These are phyloP conservation scores for Gastrophysa polygoni DNA, from an alignment of 2,888 invertebrate species.

Conservation along the genomic window DNA sequence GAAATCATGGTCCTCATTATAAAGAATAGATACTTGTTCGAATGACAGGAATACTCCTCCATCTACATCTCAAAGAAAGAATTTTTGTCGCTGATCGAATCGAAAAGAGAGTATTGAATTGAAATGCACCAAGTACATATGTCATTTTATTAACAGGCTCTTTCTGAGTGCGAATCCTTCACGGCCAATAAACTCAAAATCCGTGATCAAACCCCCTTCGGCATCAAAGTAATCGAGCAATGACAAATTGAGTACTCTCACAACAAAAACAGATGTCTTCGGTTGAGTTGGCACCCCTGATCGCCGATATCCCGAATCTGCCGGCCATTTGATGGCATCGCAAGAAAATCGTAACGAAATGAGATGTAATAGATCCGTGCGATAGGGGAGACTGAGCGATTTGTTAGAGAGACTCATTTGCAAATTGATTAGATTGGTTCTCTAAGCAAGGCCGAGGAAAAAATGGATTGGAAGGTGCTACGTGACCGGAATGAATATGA, in stretches of 20 bases:
- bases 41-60: too few relatives aligned
- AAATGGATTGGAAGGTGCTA: slow-evolving; percentile 36
- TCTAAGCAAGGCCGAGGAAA: slow-evolving; percentile 38
- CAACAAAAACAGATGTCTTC: slow-evolving; percentile 48
- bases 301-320: slow-evolving; percentile 43
- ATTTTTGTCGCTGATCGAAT: too few relatives aligned
- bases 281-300: slow-evolving; percentile 45
- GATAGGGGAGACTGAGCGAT: slow-evolving; percentile 32
- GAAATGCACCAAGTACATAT: not conserved
- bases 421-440: slow-evolving; percentile 52
- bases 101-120: too few relatives aligned
- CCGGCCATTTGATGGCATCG: slow-evolving; percentile 48
- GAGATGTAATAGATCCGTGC: slow-evolving; percentile 44
- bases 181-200: slow-evolving; percentile 26
- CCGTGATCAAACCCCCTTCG: slow-evolving; percentile 21
- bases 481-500: slow-evolving; percentile 45
- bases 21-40: too few relatives aligned
- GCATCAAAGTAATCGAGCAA: slow-evolving; percentile 44
- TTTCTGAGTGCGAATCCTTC: slow-evolving; percentile 7
- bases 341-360: slow-evolving; percentile 48
- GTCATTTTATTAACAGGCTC: not conserved
- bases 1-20: too few relatives aligned
- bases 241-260: slow-evolving; percentile 48
- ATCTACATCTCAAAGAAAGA: too few relatives aligned
- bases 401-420: slow-evolving; percentile 48